phyloP scores from a whole-genome alignment of 35 echinoderm and acorn worm genomes.

The Heliocidaris erythrogramma region DNA sequence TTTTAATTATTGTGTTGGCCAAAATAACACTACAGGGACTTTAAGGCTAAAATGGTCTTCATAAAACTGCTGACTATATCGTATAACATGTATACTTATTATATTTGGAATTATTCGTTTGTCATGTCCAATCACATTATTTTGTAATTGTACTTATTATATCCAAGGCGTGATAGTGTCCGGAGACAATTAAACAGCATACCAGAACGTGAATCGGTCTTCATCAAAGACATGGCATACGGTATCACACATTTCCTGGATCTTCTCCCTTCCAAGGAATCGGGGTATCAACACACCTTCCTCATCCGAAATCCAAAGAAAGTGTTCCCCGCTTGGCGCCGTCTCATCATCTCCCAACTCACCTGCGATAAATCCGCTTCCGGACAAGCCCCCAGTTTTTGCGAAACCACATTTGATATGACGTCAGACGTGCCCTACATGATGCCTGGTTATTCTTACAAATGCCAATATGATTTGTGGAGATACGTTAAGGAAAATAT shows the following conservation, averaged over 20 bases:
- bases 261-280: background rate
- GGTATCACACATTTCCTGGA: slow-evolving; percentile 25
- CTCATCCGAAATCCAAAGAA: slow-evolving; percentile 57
- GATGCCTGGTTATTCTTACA: slow-evolving; percentile 39
- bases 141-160: background rate
- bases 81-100: background rate
- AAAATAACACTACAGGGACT: too few species aligned
- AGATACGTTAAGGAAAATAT: slow-evolving; percentile 49
- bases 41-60: background rate
- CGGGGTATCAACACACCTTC: slow-evolving; percentile 56
- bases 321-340: slow-evolving; percentile 51
- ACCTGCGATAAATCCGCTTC: background rate
- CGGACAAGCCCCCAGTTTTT: background rate
- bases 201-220: slow-evolving; percentile 33
- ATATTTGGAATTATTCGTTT: background rate
- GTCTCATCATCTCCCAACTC: background rate
- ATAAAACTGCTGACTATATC: background rate
- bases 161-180: slow-evolving; percentile 47
- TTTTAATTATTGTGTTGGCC: too few species aligned
- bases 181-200: slow-evolving; percentile 45
- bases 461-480: slow-evolving; percentile 61
- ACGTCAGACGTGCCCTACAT: slow-evolving; percentile 14
- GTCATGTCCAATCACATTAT: background rate
- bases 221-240: slow-evolving; percentile 74
- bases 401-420: slow-evolving; percentile 16